Evolutionary conservation across 2,797 vertebrate species (phyloP), one percentile per base, ranked within the genome.

Genomic region (Alcedo atthis): DNA sequence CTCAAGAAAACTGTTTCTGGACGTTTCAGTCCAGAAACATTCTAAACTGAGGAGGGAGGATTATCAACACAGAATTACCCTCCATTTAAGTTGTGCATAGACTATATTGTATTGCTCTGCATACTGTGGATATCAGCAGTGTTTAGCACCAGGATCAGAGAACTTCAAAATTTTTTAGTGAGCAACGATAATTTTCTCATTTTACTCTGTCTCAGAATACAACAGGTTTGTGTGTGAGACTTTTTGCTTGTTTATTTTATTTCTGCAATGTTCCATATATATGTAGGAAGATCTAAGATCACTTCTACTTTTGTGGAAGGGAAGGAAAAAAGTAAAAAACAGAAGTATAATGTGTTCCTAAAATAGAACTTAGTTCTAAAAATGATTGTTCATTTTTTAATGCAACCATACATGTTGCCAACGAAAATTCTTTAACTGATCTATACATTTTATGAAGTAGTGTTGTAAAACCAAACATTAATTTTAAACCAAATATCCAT

Each of bases 401-500:
- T 66, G 18, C 26, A 87, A 32, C 48, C 3, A 45, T 68, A 64
- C 1, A 5, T 42, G 13, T 53, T 81, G 16, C 15, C 8, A 15
- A 15, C 8, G 8, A 67, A 81, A 91, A 79, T 66, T 81, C 43
- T n/a, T 22, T 76, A 63, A 25, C 25, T 59, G 51, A 83, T 67
- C 57, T 76, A 67, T 53, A 49, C 6, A 46, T 81, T 94, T 84
- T 84, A 84, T 76, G 51, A 66, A 81, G 28, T 10, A 76, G 7
- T 68, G 12, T 28, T 84, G 63, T 85, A 92, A 93, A 94, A 84
- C 28, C 40, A 89, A 89, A 87, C 24, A 81, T 81, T 66, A 73
- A 85, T 95, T 94, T 93, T 48, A 79, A 81, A 30, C 22, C 62
- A 83, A 79, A 80, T 68, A 90, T 75, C 87, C 89, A 93, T 35